Conservation (phyloP, 37 sponge, comb jelly and placozoan genomes). For the Cladorhizidae sp. region DNA sequence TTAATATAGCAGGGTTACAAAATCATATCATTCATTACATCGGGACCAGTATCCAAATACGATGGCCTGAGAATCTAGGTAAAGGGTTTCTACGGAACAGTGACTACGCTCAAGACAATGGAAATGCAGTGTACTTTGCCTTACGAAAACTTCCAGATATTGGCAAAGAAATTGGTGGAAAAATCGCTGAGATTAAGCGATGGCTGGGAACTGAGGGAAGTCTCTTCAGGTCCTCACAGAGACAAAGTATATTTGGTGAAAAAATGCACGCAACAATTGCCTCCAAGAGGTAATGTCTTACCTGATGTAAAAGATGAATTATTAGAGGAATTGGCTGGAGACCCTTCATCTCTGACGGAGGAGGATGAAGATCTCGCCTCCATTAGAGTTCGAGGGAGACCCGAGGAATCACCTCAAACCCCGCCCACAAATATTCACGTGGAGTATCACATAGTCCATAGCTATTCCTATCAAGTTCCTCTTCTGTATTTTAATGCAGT, state of each 20-base stretch:
- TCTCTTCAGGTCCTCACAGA: background rate
- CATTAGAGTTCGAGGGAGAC: no score
- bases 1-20: no score
- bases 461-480: conserved; percentile 84
- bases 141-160: conserved; percentile 44
- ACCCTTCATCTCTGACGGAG: background rate
- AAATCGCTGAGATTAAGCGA: conserved; percentile 54
- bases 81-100: no score
- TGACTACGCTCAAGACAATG: background rate
- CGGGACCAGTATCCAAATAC: no score
- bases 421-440: background rate
- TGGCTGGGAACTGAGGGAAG: conserved; percentile 60
- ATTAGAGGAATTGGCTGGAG: conserved; percentile 3
- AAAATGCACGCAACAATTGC: background rate
- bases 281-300: background rate
- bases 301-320: background rate
- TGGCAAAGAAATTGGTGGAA: conserved; percentile 32
- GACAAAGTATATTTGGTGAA: conserved; percentile 31
- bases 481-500: conserved; percentile 81
- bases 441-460: conserved; percentile 87
- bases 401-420: no score
- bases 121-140: conserved; percentile 4
- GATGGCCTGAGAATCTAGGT: no score
- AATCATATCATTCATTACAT: no score
- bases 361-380: no score